Percentiles rank a stretch among this genome's conserved stretches.
These are phyloP conservation scores for Nipponia nippon DNA, from an alignment of 2,113 vertebrate genomes.

Conservation along the genomic window DNA sequence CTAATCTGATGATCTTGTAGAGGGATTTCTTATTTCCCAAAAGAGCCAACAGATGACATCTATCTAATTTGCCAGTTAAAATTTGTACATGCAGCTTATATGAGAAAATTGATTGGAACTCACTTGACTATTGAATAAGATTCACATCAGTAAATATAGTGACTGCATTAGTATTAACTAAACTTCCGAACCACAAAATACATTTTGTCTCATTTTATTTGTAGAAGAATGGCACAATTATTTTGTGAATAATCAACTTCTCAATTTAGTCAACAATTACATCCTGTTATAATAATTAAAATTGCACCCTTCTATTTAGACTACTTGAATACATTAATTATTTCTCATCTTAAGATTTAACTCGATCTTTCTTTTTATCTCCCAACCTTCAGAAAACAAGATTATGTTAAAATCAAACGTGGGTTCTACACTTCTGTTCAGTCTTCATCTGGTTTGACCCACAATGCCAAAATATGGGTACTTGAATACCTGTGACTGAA, in stretches of 20 bases:
- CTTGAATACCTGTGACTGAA: background rate
- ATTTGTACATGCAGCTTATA: constrained; percentile 47
- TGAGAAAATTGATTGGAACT: constrained; percentile 62
- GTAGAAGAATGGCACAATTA: constrained; percentile 58
- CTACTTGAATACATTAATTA: constrained; percentile 53
- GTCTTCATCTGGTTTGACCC: background rate
- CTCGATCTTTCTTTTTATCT: background rate
- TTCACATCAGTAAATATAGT: constrained; percentile 68
- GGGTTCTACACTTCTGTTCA: background rate
- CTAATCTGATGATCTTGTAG: constrained; percentile 46
- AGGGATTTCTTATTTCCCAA: constrained; percentile 55
- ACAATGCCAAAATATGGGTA: background rate
- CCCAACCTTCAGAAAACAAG: constrained; percentile 1
- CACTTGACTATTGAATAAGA: constrained; percentile 63
- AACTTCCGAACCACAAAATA: constrained; percentile 58
- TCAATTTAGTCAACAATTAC: constrained; percentile 64
- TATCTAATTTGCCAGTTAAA: constrained; percentile 70
- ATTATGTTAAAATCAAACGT: constrained; percentile 6
- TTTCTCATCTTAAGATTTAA: constrained; percentile 52
- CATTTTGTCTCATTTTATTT: constrained; percentile 61
- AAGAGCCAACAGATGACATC: constrained; percentile 55
- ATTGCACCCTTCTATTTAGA: constrained; percentile 37
- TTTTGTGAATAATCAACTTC: constrained; percentile 70
- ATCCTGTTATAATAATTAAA: constrained; percentile 66
- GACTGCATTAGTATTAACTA: constrained; percentile 43